Base-by-base conservation (phyloP, 53 echinoderm and acorn worm species). In the Luidia sarsii region DNA sequence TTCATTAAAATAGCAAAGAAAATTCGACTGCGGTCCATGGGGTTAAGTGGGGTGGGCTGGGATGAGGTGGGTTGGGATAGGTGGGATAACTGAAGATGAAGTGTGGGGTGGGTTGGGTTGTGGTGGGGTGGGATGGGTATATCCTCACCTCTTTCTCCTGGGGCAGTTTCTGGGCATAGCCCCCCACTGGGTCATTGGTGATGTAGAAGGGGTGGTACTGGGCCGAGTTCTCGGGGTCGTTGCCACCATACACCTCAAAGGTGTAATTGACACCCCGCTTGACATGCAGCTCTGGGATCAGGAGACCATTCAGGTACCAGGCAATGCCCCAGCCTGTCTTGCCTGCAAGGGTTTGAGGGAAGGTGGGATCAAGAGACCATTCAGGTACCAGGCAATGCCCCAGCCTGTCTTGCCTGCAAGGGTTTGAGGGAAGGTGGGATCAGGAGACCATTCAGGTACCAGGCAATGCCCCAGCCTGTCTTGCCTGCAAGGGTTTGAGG, bases 191-290 rank as follows among this genome's bases (percentile, higher is more conserved):
- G 48, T 83, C 84, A 63, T 79, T 64, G 33, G 95, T 89, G 55
- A 94, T 91, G 70, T 94, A 94, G 81, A 94, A 88, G 11, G 95
- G 95, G 46, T 95, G 95, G 33, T 95, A 95, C 3, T 65, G 75
- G 23, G 87, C 92, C 14, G 92, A 67, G 23, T 79, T 43, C n/a
- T 14, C 13, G 1, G 69, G 68, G 62, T 95, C 65, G 18, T 74
- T 53, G 4, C 95, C 95, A 2, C 95, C 95, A 57, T 73, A 86
- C 21, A 95, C 75, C 20, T 70, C 24, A 35, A 95, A 95, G 23
- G 92, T 95, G 68, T 95, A 95, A 0, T 67, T 95, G 38, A 38
- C 64, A 25, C 90, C 90, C 39, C 91, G 65, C 39, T 75, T 66
- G 4, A 95, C 89, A 8, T 65, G 71, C n/a, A 95, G 86, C 61